Evolutionary conservation across 30 jellyfish, hydroid and myxozoan genomes (phyloP).

Genomic region (Pelagia noctiluca): DNA sequence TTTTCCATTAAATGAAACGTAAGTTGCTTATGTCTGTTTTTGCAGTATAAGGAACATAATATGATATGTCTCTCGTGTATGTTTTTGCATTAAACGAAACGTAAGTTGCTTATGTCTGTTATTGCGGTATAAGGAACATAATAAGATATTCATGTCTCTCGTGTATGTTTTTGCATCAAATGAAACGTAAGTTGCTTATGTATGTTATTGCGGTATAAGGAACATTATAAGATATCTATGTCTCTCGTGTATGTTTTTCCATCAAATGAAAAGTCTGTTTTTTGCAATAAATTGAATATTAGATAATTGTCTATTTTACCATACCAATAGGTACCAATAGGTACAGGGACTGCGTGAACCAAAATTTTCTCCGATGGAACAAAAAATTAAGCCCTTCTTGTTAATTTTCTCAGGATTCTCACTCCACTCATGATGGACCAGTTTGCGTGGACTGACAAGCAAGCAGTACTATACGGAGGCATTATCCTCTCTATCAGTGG

Average conservation of each 20-base stretch:
- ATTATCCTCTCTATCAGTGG: slow-evolving; percentile 76
- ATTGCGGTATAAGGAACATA: slow-evolving; percentile 81
- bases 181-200: slow-evolving; percentile 76
- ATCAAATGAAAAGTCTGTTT: slow-evolving; percentile 81
- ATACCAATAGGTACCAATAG: too few species aligned
- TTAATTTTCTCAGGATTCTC: slow-evolving; percentile 47
- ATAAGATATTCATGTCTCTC: slow-evolving; percentile 61
- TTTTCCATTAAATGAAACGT: slow-evolving; percentile 88
- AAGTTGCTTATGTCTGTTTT: slow-evolving; percentile 33
- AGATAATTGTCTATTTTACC: too few species aligned
- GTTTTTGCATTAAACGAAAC: slow-evolving; percentile 83
- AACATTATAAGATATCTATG: slow-evolving; percentile 86
- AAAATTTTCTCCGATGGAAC: neutral
- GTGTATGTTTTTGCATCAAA: slow-evolving; percentile 67
- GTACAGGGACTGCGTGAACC: neutral
- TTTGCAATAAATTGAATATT: slow-evolving; percentile 76
- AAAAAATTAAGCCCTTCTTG: neutral
- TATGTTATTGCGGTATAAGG: slow-evolving; percentile 65
- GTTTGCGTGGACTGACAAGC: slow-evolving; percentile 87
- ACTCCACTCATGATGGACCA: slow-evolving; percentile 94
- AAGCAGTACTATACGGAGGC: slow-evolving; percentile 81
- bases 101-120: slow-evolving; percentile 43
- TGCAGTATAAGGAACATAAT: slow-evolving; percentile 79
- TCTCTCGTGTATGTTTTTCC: slow-evolving; percentile 63
- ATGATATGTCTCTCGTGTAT: slow-evolving; percentile 60